Conservation (phyloP, 2,797 vertebrate genomes). For the Lemur catta region DNA sequence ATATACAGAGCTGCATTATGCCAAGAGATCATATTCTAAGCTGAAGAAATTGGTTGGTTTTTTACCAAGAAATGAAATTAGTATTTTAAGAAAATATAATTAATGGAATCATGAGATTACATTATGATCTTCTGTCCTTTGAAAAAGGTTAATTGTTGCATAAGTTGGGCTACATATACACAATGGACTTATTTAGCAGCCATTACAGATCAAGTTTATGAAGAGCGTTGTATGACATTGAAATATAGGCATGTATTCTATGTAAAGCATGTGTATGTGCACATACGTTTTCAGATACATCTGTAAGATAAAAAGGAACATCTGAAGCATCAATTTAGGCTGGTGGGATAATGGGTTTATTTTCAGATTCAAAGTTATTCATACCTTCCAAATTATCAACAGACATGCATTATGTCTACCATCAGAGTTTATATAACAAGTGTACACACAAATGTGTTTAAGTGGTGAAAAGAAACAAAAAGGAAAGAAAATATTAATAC, state of each 20-base stretch:
- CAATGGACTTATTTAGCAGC: slow-evolving; percentile 51
- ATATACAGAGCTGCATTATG: slow-evolving; percentile 11
- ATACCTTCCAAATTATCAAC: slow-evolving; percentile 23
- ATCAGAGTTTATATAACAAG: not conserved
- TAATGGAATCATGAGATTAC: slow-evolving; percentile 47
- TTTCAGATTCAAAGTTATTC: slow-evolving; percentile 46
- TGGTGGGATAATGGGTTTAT: not conserved
- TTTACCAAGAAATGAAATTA: slow-evolving; percentile 31
- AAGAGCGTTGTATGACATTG: slow-evolving; percentile 31
- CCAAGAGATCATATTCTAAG: slow-evolving; percentile 34
- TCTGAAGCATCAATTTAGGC: not conserved
- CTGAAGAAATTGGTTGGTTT: slow-evolving; percentile 31
- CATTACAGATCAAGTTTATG: slow-evolving; percentile 50
- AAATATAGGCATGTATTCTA: not conserved
- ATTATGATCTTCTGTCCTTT: slow-evolving; percentile 47
- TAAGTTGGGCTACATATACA: slow-evolving; percentile 36
- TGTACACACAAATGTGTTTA: not conserved
- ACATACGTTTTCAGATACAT: not conserved
- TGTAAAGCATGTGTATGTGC: not conserved
- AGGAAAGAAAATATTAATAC: not conserved
- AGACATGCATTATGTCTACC: not conserved
- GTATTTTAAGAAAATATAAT: slow-evolving; percentile 53
- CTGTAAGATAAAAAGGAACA: not conserved
- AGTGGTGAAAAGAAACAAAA: not conserved
- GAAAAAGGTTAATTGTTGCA: slow-evolving; percentile 55